These are phyloP conservation scores for Phoebastria nigripes DNA, from an alignment of 2,797 vertebrate genomes.

Conservation along the genomic window DNA sequence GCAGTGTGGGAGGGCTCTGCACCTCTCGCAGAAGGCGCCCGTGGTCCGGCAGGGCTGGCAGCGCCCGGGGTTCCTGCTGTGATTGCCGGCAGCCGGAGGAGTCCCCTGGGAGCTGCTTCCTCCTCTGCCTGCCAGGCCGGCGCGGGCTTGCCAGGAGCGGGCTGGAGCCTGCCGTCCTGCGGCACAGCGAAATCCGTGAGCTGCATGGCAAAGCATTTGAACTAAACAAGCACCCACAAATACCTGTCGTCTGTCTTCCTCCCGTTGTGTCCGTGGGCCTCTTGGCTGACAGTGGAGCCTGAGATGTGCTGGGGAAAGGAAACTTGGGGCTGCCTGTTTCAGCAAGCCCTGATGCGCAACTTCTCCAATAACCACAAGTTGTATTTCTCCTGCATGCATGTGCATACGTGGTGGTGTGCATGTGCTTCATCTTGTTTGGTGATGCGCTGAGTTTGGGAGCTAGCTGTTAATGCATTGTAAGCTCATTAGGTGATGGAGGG, in stretches of 20 bases:
- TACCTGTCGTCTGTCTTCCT: background rate
- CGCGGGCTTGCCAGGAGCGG: background rate
- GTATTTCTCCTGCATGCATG: background rate
- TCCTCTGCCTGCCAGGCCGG: background rate
- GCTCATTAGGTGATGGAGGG: background rate
- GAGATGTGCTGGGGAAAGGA: background rate
- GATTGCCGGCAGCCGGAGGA: background rate
- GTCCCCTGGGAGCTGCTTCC: background rate
- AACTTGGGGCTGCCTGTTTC: background rate
- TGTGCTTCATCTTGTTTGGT: background rate
- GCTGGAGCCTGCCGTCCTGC: background rate
- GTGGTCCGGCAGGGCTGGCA: accelerated
- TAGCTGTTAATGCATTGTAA: background rate
- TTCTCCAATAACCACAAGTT: too few relatives aligned
- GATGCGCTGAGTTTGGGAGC: background rate
- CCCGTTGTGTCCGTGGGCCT: background rate
- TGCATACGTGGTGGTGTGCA: background rate
- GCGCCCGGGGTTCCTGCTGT: background rate
- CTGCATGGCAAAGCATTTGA: background rate
- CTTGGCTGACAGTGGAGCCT: background rate
- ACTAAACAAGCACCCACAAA: too few relatives aligned
- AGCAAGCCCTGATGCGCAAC: background rate
- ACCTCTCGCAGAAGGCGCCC: too few relatives aligned
- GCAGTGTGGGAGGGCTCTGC: background rate
- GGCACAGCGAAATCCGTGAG: accelerated